These are phyloP conservation scores for Drosophila bunnanda DNA, from an alignment of 2,888 invertebrate species.

Conservation along the genomic window DNA sequence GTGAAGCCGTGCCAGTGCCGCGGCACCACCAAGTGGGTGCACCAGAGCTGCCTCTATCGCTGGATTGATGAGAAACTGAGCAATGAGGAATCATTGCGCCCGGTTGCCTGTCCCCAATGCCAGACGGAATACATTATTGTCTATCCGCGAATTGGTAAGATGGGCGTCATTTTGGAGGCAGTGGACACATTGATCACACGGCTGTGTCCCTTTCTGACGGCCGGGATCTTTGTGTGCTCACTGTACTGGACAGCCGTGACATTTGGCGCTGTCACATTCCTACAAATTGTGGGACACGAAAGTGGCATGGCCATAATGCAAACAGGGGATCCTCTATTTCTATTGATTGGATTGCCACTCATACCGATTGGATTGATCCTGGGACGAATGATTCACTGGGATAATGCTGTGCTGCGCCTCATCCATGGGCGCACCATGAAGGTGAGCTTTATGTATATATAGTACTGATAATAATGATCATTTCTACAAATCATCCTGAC, in stretches of 20 bases:
- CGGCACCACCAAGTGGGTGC: conserved; percentile 99
- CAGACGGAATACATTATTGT: conserved; percentile 97
- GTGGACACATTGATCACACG: conserved; percentile 95
- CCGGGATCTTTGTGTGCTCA: conserved; percentile 96
- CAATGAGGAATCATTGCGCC: conserved; percentile 93
- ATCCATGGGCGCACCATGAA: conserved; percentile 89
- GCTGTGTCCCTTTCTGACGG: conserved; percentile 96
- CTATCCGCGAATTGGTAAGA: conserved; percentile 95
- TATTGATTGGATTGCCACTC: conserved; percentile 95
- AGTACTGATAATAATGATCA: no score
- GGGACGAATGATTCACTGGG: conserved; percentile 98
- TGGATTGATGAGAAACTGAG: conserved; percentile 98
- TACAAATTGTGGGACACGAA: conserved; percentile 94
- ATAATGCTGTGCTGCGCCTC: conserved; percentile 93
- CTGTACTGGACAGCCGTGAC: conserved; percentile 99
- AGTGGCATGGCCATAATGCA: conserved; percentile 98
- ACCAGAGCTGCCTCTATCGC: conserved; percentile 96
- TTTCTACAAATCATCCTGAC: no score
- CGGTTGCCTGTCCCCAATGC: conserved; percentile 95
- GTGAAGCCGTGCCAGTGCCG: conserved; percentile 97
- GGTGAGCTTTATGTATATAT: no score
- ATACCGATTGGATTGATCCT: conserved; percentile 97
- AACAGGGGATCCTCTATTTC: conserved; percentile 95
- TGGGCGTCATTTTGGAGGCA: conserved; percentile 94
- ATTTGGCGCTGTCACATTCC: conserved; percentile 97